Evolutionary conservation across 1,140 invertebrate genomes (phyloP), one percentile per base, ranked within the genome.

Genomic region (Sesamia nonagrioides): DNA sequence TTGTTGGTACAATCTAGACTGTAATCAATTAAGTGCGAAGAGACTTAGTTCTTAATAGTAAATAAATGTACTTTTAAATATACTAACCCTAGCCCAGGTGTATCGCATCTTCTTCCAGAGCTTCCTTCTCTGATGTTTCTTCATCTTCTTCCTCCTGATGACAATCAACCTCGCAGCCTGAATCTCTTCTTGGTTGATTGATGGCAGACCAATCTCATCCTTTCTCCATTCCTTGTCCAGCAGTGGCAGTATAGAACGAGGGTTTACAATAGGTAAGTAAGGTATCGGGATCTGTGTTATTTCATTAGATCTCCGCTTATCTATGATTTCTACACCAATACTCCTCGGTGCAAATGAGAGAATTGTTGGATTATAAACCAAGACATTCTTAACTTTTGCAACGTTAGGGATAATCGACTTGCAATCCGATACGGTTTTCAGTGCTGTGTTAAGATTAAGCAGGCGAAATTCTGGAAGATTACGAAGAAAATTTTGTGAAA

Each of bases 91-190:
- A n/a, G 96, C 96, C 96, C 97, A 97, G 58, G 96, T 95, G 93
- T 96, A 97, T 84, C 96, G 97, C 97, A 98, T 97, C 78, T 94
- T 96, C 88, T 97, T 98, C 74, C 97, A 95, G 33, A 98, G 90
- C 91, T 98, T 98, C 86, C 89, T 97, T 54, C 97, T 94, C 89
- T 98, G 98, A 86, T 98, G 98, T 86, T 97, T 97, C 87, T 97
- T 98, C 97, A 99, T 98, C 94, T 98, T 99, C 48, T 96, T 96
- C 58, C 96, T 95, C 52, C 98, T 96, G 58, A 98, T 98, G 0
- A 97, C 96, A 85, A 98, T 97, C 48, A 98, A 88, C 66, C 97
- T 94, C 0, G 95, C 96, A 0, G 98, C 97, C 86, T 97, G 96
- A 86, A 97, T 98, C 68, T 95, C 95, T 42, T 92, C 91, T 17